Evolutionary conservation across 2,888 invertebrate species (phyloP), one percentile per base, ranked within the genome.

Genomic region (Saturnia pavonia): DNA sequence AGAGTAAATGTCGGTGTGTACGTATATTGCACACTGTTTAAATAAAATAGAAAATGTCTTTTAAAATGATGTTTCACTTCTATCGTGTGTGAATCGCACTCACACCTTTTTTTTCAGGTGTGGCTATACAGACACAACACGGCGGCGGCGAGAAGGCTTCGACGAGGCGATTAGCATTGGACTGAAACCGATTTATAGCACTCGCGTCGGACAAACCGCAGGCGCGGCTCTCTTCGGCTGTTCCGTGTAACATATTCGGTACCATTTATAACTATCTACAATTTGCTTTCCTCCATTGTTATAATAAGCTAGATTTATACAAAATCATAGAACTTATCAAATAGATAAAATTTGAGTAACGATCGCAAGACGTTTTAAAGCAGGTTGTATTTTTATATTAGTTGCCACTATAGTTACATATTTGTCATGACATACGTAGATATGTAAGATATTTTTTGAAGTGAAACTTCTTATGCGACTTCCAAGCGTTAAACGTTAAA

Each of bases 161-260:
- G 95, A 77, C 95, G 95, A 82, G 95, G 95, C 83, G 95, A 95
- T 94, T 95, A 95, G 95, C 95, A 95, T 94, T 95, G 94, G 94
- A 87, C 88, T 7, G 91, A 92, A 85, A 91, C 91, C 74, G 91
- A 91, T 87, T 94, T 92, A 92, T 94, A 94, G 94, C 93, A 88
- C 82, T 79, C 85, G 80, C 80, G 80, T 72, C 74, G 80, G 80
- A 75, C 78, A 77, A 75, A 73, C 72, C 73, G 78, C 78, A 78
- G 76, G 71, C 71, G 43, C 66, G 48, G 72, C 69, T 22, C 72
- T 60, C 16, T 57, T 74, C 69, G 73, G 74, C 67, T 74, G 70
- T 75, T 74, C 74, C 71, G 72, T 75, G 73, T 74, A 71, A 71
- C 75, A 70, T 74, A 76, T 76, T 73, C 76, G 74, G 43, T 73